Percentiles rank a stretch among this genome's conserved stretches.
Evolutionary conservation across 2,113 vertebrate species (phyloP).

Genomic region (Amblyornis subalaris): DNA sequence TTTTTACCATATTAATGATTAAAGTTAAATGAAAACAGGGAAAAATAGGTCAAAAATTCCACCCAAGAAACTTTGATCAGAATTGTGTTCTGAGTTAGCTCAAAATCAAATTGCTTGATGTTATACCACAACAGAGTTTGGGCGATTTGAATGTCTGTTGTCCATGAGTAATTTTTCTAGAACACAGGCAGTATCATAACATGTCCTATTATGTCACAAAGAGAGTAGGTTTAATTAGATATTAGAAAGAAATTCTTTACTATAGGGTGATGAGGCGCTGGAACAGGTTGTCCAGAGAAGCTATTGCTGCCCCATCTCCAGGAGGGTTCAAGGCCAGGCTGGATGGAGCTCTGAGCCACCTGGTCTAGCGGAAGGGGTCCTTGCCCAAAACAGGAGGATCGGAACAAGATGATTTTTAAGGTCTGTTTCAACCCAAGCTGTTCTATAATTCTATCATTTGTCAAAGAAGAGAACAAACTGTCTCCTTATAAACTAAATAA

Average conservation of each 20-base stretch:
- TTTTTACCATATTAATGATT: not conserved
- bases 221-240: not conserved
- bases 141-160: not conserved
- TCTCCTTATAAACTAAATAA: not conserved
- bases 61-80: not conserved
- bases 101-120: not conserved
- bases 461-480: not conserved
- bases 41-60: not conserved
- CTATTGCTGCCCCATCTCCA: not conserved
- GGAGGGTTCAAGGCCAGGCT: not conserved
- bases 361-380: not conserved
- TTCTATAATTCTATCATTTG: not conserved
- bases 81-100: not conserved
- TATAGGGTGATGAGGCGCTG: not conserved
- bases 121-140: not conserved
- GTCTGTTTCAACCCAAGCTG: not conserved
- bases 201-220: not conserved
- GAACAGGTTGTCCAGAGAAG: not conserved
- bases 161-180: not conserved
- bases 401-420: accelerated
- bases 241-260: not conserved
- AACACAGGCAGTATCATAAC: not conserved
- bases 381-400: not conserved
- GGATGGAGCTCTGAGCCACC: not conserved
- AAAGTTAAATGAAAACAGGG: not conserved